These are phyloP conservation scores for Streptopelia turtur DNA, from an alignment of 2,797 vertebrate species.

Conservation along the genomic window DNA sequence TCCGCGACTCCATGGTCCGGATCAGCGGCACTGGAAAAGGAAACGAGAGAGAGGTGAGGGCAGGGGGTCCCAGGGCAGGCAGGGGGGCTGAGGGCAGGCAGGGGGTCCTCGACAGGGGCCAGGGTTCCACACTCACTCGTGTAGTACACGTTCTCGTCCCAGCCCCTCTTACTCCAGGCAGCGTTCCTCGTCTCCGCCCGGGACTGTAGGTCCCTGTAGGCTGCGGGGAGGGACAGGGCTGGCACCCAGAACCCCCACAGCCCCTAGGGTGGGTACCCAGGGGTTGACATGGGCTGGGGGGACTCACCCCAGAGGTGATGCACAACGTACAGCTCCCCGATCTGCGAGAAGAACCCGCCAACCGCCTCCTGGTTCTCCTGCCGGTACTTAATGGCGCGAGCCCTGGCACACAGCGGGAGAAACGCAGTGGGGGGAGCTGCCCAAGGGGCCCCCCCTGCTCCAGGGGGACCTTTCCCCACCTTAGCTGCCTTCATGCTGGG, in stretches of 20 bases:
- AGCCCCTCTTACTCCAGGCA: conserved; percentile 93
- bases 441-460: background rate
- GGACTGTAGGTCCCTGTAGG: conserved; percentile 91
- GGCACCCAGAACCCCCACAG: background rate
- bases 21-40: conserved; percentile 88
- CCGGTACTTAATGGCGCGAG: conserved; percentile 91
- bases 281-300: background rate
- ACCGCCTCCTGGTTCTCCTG: conserved; percentile 94
- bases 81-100: accelerated
- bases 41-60: background rate
- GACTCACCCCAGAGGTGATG: conserved; percentile 93
- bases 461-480: background rate
- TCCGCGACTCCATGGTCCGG: conserved; percentile 92
- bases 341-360: conserved; percentile 96
- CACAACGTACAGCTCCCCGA: conserved; percentile 92
- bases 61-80: background rate
- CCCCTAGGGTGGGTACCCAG: accelerated
- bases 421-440: accelerated
- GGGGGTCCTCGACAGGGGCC: background rate
- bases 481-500: accelerated
- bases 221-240: conserved; percentile 54
- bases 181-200: conserved; percentile 91
- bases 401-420: conserved; percentile 75
- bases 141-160: conserved; percentile 91
- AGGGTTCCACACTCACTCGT: conserved; percentile 80